Conservation (phyloP, 2,113 vertebrate species). For the Laticauda colubrina region DNA sequence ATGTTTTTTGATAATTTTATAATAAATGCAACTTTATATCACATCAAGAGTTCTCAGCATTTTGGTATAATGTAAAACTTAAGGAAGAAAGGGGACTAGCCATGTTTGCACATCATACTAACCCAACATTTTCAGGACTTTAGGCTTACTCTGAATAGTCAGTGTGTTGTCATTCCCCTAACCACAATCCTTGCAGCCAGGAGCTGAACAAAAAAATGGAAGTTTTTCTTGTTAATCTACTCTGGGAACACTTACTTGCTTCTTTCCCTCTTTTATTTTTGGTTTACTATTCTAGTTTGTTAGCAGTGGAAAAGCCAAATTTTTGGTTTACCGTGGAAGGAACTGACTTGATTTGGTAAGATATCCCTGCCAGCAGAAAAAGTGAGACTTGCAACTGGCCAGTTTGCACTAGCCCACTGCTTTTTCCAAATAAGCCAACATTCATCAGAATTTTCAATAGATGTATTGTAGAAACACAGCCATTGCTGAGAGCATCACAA, state of each 20-base stretch:
- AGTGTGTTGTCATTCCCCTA: background rate
- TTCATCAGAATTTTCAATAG: background rate
- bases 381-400: background rate
- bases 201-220: background rate
- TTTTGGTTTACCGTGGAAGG: background rate
- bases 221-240: background rate
- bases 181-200: background rate
- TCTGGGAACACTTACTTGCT: background rate
- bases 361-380: background rate
- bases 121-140: background rate
- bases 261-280: background rate
- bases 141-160: background rate
- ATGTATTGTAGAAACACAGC: background rate
- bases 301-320: background rate
- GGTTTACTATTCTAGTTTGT: background rate
- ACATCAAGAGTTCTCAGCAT: constrained; percentile 6
- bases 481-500: background rate
- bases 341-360: background rate
- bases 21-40: background rate
- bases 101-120: background rate
- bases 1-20: background rate
- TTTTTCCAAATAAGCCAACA: background rate
- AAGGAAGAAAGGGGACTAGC: constrained; percentile 11
- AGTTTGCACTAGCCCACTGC: background rate
- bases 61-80: background rate